Conservation (phyloP, 2,113 vertebrate species). For the Apteryx mantelli region DNA sequence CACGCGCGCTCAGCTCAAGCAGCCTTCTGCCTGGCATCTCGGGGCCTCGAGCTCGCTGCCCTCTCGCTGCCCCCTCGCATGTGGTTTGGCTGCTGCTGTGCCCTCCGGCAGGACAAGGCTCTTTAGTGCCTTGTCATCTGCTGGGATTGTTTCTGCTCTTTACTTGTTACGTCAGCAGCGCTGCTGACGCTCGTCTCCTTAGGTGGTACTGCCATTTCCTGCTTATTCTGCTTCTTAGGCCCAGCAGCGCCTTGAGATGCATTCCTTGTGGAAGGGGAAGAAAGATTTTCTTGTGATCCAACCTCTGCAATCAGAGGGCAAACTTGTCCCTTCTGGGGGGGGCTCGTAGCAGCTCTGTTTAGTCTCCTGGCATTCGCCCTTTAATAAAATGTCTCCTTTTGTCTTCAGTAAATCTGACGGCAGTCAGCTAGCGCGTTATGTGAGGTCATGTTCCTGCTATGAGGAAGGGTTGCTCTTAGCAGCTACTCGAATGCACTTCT, state of each 20-base stretch:
- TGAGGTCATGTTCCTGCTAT: not conserved
- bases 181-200: not conserved
- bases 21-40: not conserved
- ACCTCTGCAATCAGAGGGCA: not conserved
- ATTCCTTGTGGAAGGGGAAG: not conserved
- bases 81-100: not conserved
- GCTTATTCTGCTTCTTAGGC: not conserved
- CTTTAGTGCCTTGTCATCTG: not conserved
- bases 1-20: not conserved
- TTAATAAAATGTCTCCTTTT: conserved; percentile 11
- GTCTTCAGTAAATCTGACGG: conserved; percentile 3
- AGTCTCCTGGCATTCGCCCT: not conserved
- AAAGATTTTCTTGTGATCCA: not conserved
- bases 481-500: not conserved
- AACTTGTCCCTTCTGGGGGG: not conserved
- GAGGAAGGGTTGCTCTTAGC: not conserved
- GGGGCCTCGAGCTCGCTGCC: not conserved
- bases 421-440: not conserved
- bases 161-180: not conserved
- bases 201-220: not conserved
- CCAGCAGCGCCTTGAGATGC: not conserved
- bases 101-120: not conserved
- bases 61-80: not conserved
- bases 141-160: not conserved
- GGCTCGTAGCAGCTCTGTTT: not conserved